Conservation (phyloP, 2,888 invertebrate genomes). For the Aproaerema taeniolella region DNA sequence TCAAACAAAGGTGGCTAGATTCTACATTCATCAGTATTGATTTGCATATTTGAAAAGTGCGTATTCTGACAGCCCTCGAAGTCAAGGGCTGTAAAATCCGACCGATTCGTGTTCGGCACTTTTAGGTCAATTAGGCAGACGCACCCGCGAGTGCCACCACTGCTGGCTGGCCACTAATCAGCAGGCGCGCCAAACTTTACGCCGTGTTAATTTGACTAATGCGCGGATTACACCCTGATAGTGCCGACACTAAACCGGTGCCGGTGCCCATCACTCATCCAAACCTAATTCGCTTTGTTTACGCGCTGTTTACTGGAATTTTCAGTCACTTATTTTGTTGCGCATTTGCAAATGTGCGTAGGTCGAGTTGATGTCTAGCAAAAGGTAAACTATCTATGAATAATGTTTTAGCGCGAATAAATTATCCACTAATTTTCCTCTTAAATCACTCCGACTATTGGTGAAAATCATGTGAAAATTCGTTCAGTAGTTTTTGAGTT, state of each 20-base stretch:
- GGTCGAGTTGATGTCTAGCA: too few relatives aligned
- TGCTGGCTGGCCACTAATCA: conserved; percentile 51
- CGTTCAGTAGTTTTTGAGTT: too few relatives aligned
- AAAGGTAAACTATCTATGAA: too few relatives aligned
- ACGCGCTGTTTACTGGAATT: conserved; percentile 10
- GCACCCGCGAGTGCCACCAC: conserved; percentile 46
- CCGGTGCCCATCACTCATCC: conserved; percentile 41
- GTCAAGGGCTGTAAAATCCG: conserved; percentile 52
- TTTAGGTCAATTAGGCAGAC: conserved; percentile 77
- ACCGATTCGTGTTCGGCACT: conserved; percentile 75
- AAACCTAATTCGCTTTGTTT: conserved; percentile 23
- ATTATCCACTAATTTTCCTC: too few relatives aligned
- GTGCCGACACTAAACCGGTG: conserved; percentile 41
- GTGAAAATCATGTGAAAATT: too few relatives aligned
- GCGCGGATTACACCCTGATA: conserved; percentile 63
- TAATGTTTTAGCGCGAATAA: too few relatives aligned
- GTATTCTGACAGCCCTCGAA: conserved; percentile 50
- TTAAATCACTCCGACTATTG: too few relatives aligned
- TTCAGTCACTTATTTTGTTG: too few relatives aligned
- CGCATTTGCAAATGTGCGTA: too few relatives aligned
- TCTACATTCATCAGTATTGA: too few relatives aligned
- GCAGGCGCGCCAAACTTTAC: conserved; percentile 68
- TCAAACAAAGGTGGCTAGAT: too few relatives aligned
- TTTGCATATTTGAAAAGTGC: not conserved
- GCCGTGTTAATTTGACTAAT: conserved; percentile 78